Evolutionary conservation across 2,113 vertebrate genomes (phyloP), one percentile per base, ranked within the genome.

Genomic region (Hoplias malabaricus): DNA sequence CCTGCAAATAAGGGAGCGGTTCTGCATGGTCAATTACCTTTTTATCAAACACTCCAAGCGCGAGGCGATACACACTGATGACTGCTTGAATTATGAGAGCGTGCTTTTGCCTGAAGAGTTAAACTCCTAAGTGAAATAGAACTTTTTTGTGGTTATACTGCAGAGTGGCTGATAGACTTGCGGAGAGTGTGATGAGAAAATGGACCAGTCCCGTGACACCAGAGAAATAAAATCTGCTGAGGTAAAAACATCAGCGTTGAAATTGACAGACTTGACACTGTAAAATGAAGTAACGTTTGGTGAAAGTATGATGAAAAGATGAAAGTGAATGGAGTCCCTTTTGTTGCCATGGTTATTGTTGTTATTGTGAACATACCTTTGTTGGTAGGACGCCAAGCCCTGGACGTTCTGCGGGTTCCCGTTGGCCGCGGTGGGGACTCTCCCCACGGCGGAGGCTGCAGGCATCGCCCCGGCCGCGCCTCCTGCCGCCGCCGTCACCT

Each of bases 381-480:
- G 97, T 88, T 98, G 97, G 89, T 99, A 99, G 82, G 94, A 94
- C 86, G 89, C 91, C 90, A 99, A 93, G 79, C 96, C 96, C 90
- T 96, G 96, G 89, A 95, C 93, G 93, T 94, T 94, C 90, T 96
- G 96, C 88, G 93, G 94, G 89, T 93, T 95, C 87, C 95, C 96
- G 94, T 96, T 97, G 50, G 95, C 93, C 82, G 94, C 91, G 81
- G 94, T 91, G 79, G 94, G 92, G 82, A 94, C 91, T 87, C 95
- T 91, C 82, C 94, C 94, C 90, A 95, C 91, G 76, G 92, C 93
- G 80, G 95, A 93, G 87, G 94, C 94, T 80, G 94, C 88, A 89
- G 95, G 92, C 92, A 96, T 96, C 84, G 94, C 94, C 56, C 92
- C 94, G 89, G 91, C 92, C 85, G 93, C 95, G 80, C 93, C 94